These are phyloP conservation scores for Erinaceus europaeus DNA, from an alignment of 2,113 vertebrate genomes.

Conservation along the genomic window DNA sequence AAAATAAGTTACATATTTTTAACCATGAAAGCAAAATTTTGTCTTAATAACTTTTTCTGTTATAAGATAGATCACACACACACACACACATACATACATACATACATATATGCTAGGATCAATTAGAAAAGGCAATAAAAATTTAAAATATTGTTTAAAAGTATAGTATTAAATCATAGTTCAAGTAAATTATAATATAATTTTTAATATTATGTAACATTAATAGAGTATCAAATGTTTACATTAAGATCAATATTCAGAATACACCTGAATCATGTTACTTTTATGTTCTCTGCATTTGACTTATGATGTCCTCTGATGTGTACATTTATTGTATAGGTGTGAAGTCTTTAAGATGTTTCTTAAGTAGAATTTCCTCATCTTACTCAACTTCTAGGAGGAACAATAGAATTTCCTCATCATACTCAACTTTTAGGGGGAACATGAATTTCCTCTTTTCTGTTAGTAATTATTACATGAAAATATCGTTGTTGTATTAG, in stretches of 20 bases:
- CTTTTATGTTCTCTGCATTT: not conserved
- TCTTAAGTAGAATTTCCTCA: not conserved
- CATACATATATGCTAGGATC: not conserved
- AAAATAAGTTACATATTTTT: not conserved
- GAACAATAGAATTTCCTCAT: too few relatives aligned
- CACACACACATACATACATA: too few relatives aligned
- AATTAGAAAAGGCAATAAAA: not conserved
- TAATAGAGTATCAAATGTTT: too few relatives aligned
- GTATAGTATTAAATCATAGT: not conserved
- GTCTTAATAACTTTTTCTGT: too few relatives aligned
- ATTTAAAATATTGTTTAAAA: constrained; percentile 2
- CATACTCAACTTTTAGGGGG: too few relatives aligned
- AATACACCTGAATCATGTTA: not conserved
- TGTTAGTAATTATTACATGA: not conserved
- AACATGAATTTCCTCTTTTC: not conserved
- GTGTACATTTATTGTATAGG: not conserved
- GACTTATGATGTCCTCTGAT: not conserved
- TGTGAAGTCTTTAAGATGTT: not conserved
- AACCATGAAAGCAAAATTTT: not conserved
- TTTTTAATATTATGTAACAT: too few relatives aligned
- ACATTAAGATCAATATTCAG: not conserved
- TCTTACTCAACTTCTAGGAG: not conserved
- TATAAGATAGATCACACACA: too few relatives aligned
- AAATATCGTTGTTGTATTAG: too few relatives aligned
- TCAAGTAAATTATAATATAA: too few relatives aligned